Conservation (phyloP, 2,797 vertebrate genomes). For the Myioborus melanocephalus region DNA sequence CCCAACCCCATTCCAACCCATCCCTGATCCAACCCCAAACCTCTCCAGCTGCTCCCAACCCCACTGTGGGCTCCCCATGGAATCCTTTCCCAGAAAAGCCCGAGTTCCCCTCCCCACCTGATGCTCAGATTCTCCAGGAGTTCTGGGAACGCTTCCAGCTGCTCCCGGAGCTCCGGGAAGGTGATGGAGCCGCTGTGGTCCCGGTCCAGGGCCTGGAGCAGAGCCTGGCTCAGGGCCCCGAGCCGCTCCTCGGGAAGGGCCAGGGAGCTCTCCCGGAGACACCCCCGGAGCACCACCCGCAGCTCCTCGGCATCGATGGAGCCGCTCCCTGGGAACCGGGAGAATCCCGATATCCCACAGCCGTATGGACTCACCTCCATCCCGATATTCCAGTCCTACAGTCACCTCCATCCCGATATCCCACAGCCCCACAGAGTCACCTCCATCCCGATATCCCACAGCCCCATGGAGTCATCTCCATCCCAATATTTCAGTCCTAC, state of each 20-base stretch:
- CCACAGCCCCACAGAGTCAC: too few species aligned
- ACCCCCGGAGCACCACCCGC: conserved; percentile 81
- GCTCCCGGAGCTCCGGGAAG: conserved; percentile 86
- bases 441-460: too few species aligned
- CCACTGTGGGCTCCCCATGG: background rate
- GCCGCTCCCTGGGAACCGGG: conserved; percentile 80
- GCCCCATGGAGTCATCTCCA: background rate
- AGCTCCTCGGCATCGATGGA: conserved; percentile 87
- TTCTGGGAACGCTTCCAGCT: conserved; percentile 85
- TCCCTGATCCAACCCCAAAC: background rate
- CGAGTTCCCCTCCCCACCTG: conserved; percentile 69
- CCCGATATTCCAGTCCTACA: too few species aligned
- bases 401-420: rapidly evolving
- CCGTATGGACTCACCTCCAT: too few species aligned
- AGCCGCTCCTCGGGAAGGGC: conserved; percentile 87
- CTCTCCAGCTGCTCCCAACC: background rate
- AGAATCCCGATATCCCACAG: rapidly evolving
- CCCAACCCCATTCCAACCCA: background rate
- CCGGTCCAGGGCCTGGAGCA: conserved; percentile 86
- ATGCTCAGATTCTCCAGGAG: conserved; percentile 92
- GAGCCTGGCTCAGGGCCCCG: conserved; percentile 80
- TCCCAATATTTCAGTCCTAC: rapidly evolving
- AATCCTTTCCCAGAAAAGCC: rapidly evolving
- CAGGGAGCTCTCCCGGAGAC: conserved; percentile 86
- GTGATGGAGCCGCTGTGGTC: conserved; percentile 88